phyloP scores from a whole-genome alignment of 2,888 invertebrate genomes.

The Pseudococcus longispinus region DNA sequence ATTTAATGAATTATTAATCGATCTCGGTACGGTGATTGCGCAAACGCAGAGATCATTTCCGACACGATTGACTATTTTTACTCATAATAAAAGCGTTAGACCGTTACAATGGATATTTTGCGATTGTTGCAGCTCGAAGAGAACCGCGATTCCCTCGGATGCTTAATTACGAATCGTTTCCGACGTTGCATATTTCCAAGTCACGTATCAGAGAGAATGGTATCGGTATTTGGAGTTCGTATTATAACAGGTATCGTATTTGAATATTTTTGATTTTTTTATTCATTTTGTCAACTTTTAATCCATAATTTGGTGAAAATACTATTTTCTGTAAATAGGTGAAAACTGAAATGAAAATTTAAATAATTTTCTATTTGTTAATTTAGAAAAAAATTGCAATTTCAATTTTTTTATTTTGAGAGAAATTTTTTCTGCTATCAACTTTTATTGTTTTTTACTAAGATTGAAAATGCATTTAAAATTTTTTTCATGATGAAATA shows the following conservation, averaged over 20 bases:
- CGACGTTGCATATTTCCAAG: slow-evolving; percentile 75
- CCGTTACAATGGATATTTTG: neutral
- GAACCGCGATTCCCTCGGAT: slow-evolving; percentile 49
- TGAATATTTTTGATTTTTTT: neutral
- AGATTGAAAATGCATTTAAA: too few relatives aligned
- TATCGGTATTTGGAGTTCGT: slow-evolving; percentile 80
- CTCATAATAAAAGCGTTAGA: neutral
- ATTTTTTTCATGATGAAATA: too few relatives aligned
- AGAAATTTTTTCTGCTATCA: too few relatives aligned
- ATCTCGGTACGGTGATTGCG: neutral
- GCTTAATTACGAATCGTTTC: slow-evolving; percentile 62
- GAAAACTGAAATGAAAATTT: too few relatives aligned
- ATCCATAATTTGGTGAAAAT: too few relatives aligned
- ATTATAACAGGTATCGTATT: slow-evolving; percentile 78
- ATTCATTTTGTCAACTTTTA: too few relatives aligned
- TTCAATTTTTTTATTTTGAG: too few relatives aligned
- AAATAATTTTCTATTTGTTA: too few relatives aligned
- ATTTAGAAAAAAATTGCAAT: too few relatives aligned
- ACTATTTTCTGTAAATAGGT: too few relatives aligned
- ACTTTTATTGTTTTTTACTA: too few relatives aligned
- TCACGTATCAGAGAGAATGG: slow-evolving; percentile 81
- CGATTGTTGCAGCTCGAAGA: slow-evolving; percentile 6
- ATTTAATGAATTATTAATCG: neutral
- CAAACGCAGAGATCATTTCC: neutral
- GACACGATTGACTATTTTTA: neutral